These are phyloP conservation scores for Gambusia holbrooki DNA, from an alignment of 2,113 vertebrate genomes.

Conservation along the genomic window DNA sequence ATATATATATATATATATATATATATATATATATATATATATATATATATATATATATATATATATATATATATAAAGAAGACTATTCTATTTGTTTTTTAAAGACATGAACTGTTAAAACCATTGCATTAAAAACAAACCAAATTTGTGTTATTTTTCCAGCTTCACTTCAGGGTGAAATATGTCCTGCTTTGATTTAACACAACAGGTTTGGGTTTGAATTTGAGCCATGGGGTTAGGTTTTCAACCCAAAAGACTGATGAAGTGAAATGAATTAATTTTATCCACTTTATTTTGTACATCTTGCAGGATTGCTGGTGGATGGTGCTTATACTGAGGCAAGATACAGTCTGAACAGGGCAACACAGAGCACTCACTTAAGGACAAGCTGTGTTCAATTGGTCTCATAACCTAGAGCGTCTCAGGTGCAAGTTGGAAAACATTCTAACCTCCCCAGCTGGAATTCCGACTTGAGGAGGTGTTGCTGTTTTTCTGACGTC, in stretches of 20 bases:
- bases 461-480: conserved; percentile 1
- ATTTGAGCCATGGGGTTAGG: neutral
- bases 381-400: neutral
- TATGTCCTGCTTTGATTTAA: neutral
- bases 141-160: no score
- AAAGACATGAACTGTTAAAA: neutral
- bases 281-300: neutral
- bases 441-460: neutral
- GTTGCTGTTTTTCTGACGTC: no score
- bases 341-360: no score
- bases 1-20: no score
- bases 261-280: neutral
- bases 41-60: no score
- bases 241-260: neutral
- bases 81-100: neutral
- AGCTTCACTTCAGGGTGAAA: neutral
- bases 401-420: no score
- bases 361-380: no score
- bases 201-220: no score
- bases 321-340: no score
- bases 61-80: neutral
- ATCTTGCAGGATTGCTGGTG: neutral
- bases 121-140: neutral
- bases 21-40: no score
- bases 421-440: no score